Percentiles rank a stretch among this genome's conserved stretches.
Evolutionary conservation across 2,797 vertebrate genomes (phyloP).

Genomic region (Karalla daura): DNA sequence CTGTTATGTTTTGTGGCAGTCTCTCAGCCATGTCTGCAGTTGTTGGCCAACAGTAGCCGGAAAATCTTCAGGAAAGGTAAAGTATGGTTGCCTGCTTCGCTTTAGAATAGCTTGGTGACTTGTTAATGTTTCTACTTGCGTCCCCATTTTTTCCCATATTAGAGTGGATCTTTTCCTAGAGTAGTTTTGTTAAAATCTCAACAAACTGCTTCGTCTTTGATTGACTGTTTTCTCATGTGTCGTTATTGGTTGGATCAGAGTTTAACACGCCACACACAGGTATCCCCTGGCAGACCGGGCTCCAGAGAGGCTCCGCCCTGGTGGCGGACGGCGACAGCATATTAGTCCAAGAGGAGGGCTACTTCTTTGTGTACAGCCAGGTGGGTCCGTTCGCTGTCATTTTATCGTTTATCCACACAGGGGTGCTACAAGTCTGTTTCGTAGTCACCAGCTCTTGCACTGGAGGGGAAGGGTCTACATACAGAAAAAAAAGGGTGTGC

Average conservation of each 20-base stretch:
- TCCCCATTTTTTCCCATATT: not conserved
- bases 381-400: slow-evolving; percentile 68
- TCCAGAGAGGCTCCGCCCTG: slow-evolving; percentile 90
- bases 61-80: slow-evolving; percentile 89
- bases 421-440: slow-evolving; percentile 43
- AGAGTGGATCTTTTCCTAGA: not conserved
- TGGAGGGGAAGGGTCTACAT: not conserved
- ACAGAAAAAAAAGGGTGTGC: slow-evolving; percentile 9
- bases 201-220: not conserved
- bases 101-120: not conserved
- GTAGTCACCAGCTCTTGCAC: not conserved
- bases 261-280: slow-evolving; percentile 83
- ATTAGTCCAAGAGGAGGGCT: slow-evolving; percentile 90
- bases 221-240: slow-evolving; percentile 5
- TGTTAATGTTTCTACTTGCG: not conserved
- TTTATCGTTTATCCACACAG: slow-evolving; percentile 45
- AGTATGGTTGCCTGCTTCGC: not conserved
- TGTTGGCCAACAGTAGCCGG: slow-evolving; percentile 89
- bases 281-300: slow-evolving; percentile 93
- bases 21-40: slow-evolving; percentile 91
- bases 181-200: not conserved
- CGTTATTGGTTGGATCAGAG: slow-evolving; percentile 56
- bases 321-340: slow-evolving; percentile 89
- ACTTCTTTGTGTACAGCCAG: slow-evolving; percentile 97
- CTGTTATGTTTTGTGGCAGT: slow-evolving; percentile 76